Conservation (phyloP, 2,113 vertebrate species). For the Megatriorchis doriae region DNA sequence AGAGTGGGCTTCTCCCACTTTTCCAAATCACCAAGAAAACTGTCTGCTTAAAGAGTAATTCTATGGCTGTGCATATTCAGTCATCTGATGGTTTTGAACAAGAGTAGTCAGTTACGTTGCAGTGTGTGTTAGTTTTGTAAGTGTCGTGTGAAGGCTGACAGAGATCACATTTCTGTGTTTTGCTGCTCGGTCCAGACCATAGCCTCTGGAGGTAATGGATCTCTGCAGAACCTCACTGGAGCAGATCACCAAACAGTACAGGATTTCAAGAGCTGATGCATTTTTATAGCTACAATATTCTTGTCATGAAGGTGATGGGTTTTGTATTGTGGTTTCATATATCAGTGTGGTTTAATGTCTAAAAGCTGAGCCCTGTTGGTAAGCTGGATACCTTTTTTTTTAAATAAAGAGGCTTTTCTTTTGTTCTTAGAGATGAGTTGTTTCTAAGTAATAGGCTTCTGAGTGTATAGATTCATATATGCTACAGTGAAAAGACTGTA, state of each 20-base stretch:
- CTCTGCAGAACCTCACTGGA: constrained; percentile 23
- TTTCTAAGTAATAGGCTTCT: not conserved
- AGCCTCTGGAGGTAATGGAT: constrained; percentile 30
- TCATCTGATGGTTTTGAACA: not conserved
- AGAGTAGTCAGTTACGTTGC: not conserved
- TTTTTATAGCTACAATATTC: constrained; percentile 36
- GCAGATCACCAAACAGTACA: constrained; percentile 47
- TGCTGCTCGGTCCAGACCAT: not conserved
- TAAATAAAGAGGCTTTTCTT: not conserved
- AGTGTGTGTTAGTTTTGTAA: constrained; percentile 11
- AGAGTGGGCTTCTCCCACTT: not conserved
- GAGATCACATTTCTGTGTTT: constrained; percentile 43
- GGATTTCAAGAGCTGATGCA: constrained; percentile 44
- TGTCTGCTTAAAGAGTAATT: not conserved
- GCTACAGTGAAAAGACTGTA: not conserved
- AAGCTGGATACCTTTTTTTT: not conserved
- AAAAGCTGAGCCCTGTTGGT: not conserved
- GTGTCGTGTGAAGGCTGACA: constrained; percentile 47
- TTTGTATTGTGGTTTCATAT: constrained; percentile 15
- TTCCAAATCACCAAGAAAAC: not conserved
- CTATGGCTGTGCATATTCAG: not conserved
- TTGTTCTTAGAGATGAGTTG: not conserved
- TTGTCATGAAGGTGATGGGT: not conserved
- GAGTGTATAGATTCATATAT: not conserved
- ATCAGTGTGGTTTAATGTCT: not conserved